These are phyloP conservation scores for Bradynema listronoti DNA, from an alignment of 1,140 invertebrate genomes.

Conservation along the genomic window DNA sequence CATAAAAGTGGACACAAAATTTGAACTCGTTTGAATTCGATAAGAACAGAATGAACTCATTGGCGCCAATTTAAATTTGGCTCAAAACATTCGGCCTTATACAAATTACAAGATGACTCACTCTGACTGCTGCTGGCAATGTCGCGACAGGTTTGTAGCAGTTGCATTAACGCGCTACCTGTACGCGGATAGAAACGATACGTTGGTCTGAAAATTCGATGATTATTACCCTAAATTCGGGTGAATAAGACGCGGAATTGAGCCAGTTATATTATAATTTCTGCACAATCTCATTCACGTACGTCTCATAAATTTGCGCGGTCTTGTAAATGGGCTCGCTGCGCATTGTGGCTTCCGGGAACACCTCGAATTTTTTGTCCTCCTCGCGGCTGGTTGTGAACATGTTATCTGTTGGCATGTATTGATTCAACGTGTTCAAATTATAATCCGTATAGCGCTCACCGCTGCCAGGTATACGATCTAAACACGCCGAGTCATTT, in stretches of 20 bases:
- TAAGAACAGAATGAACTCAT: too few relatives aligned
- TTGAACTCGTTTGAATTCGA: neutral
- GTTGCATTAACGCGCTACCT: conserved; percentile 29
- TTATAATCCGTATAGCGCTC: conserved; percentile 44
- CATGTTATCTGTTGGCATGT: conserved; percentile 49
- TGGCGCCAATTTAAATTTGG: too few relatives aligned
- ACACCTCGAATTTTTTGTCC: conserved; percentile 57
- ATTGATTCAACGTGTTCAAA: conserved; percentile 38
- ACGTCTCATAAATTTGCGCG: conserved; percentile 43
- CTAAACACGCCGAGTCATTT: conserved; percentile 16
- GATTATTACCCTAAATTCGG: too few relatives aligned
- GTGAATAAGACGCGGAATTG: too few relatives aligned
- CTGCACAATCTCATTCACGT: conserved; percentile 4
- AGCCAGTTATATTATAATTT: conserved; percentile 9
- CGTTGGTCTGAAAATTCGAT: conserved; percentile 26
- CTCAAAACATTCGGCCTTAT: too few relatives aligned
- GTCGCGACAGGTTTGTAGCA: conserved; percentile 36
- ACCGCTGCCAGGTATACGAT: conserved; percentile 38
- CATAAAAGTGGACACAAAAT: too few relatives aligned
- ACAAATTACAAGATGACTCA: neutral
- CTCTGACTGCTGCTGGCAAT: conserved; percentile 33
- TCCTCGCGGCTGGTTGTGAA: conserved; percentile 54
- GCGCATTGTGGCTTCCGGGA: conserved; percentile 50
- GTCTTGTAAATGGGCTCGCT: conserved; percentile 54
- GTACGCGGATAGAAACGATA: conserved; percentile 44